Base-by-base conservation (phyloP, 2,888 invertebrate genomes). In the Branchipolynoe longqiensis region DNA sequence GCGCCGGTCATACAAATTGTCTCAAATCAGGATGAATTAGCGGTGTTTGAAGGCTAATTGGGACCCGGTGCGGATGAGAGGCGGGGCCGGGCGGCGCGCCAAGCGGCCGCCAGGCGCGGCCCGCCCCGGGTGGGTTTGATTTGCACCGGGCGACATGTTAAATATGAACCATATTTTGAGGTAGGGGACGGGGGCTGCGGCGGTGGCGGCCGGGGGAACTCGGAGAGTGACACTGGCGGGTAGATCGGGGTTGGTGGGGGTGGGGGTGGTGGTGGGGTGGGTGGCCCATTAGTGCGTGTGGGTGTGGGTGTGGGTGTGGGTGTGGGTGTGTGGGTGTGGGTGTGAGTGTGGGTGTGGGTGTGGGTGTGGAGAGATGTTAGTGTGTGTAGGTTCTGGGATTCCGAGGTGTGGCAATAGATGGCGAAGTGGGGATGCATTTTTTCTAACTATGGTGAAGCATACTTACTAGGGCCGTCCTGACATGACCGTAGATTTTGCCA, bases 81-180 rank as follows among this genome's bases (percentile, higher is more conserved):
- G 31, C 36, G 6, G n/a, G 69, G 38, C 36, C 1, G 12, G 69
- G 38, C 6, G 38, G 25, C 22, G 36, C 38, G 36, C 38, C 62
- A 1, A 22, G 36, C 38, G 69, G 69, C 36, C 36, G 69, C 8
- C 4, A 38, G 69, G 69, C 69, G 69, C 36, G n/a, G 69, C 38
- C 36, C 2, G 69, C 38, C 69, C 8, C 36, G 69, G 8, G 69
- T 36, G 33, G 69, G 69, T 38, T 69, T 69, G 12, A 38, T 36
- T 69, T 69, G 33, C 36, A 25, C 18, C 8, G 36, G 69, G 3
- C 28, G 69, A 18, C 38, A 3, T 12, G 22, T n/a, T 69, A 69
- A 69, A 69, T 69, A 69, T 69, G 69, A 69, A 69, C 69, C 69
- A 69, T 69, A 69, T 69, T 69, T 69, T 33, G 58, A 58, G 69